Base-by-base conservation (phyloP, 1,140 invertebrate genomes). In the Phortica variegata region DNA sequence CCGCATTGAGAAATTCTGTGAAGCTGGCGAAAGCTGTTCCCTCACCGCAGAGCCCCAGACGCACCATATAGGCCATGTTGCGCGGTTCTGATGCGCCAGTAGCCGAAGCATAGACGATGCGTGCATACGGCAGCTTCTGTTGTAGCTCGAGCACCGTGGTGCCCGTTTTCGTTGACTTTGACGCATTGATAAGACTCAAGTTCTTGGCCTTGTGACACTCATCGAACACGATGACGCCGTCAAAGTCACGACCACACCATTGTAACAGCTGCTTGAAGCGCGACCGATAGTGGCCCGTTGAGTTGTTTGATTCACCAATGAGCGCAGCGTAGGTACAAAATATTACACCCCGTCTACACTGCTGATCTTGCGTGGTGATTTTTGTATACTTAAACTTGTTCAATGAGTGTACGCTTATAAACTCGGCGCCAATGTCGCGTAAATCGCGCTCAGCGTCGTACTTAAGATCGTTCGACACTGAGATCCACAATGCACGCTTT, bases 191-290 rank as follows among this genome's bases (percentile, higher is more conserved):
- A 1, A 96, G 93, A 73, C 91, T 95, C 6, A 99, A 79, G 81
- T 99, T 99, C 79, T 99, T 99, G 0, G 97, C 97, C 60, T 95
- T 87, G 79, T 99, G 97, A 81, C 97, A 99, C 76, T 99, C 97
- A 77, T 99, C 97, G 80, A 99, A 98, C 9, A 99, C 85, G 60
- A 99, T 95, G 66, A 88, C 77, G 38, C 95, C 95, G 73, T 97
- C 92, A 74, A 95, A 97, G 74, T 96, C 91, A 63, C 90, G 87
- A 2, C 95, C 95, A 77, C 93, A 93, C 96, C 96, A 98, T 63
- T 97, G 89, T 34, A 97, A 72, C 42, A 99, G 76, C 78, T 98
- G 96, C 62, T 96, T 95, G 54, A 99, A 82, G 2, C 96, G 78
- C 16, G 93, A 93, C 65, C 89, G 88, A 77, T 97, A 97, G 77